A percentile compares a stretch with the other conserved stretches of the same genome.
Conservation (phyloP, 2,797 vertebrate genomes). For the Champsocephalus gunnari region DNA sequence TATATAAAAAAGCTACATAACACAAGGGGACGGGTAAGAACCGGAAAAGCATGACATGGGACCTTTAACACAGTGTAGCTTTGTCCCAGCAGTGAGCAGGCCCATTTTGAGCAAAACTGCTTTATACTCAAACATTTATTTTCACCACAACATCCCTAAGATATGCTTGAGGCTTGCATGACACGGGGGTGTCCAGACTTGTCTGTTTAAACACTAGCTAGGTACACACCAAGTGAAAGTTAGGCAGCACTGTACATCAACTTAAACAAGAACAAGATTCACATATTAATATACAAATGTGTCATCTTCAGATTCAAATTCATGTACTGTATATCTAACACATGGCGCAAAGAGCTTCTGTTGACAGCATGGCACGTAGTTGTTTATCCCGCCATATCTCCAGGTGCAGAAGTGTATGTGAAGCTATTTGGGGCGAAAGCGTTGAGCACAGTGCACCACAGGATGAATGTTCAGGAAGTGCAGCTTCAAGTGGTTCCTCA, state of each 20-base stretch:
- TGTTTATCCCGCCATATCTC: slow-evolving; percentile 10
- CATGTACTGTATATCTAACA: neutral
- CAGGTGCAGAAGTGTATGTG: slow-evolving; percentile 17
- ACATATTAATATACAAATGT: neutral
- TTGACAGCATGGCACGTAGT: neutral
- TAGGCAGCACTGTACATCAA: neutral
- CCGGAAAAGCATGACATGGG: too few species aligned
- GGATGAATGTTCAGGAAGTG: slow-evolving; percentile 51
- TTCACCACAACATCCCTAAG: slow-evolving; percentile 29
- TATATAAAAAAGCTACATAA: too few species aligned
- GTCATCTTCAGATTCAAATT: neutral
- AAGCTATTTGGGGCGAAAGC: slow-evolving; percentile 14
- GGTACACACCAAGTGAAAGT: slow-evolving; percentile 12
- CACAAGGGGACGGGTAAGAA: too few species aligned
- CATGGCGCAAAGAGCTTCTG: neutral
- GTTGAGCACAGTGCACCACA: slow-evolving; percentile 20
- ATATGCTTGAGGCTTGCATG: slow-evolving; percentile 16
- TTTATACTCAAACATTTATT: slow-evolving; percentile 26
- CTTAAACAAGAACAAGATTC: neutral
- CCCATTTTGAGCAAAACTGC: neutral
- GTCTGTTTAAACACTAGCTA: slow-evolving; percentile 31
- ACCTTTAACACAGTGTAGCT: neutral
- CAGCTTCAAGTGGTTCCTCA: slow-evolving; percentile 56
- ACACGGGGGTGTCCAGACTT: slow-evolving; percentile 46
- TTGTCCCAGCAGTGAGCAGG: slow-evolving; percentile 5